phyloP scores from a whole-genome alignment of 2,888 invertebrate species.

The Xestia ashworthii region DNA sequence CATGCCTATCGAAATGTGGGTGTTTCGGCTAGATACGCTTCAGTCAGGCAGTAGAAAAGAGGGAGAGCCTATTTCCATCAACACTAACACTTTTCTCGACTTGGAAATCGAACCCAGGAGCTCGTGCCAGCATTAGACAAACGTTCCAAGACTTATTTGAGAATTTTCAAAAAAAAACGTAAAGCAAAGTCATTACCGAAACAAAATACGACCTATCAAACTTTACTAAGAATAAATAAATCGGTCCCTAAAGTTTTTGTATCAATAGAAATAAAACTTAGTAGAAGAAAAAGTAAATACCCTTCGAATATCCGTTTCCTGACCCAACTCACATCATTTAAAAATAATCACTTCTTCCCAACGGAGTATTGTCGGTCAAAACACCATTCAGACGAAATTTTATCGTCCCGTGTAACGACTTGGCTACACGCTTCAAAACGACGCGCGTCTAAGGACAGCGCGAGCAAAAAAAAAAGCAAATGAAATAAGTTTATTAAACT shows the following conservation, averaged over 20 bases:
- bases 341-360: constrained; percentile 18
- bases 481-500: background rate
- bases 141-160: background rate
- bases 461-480: background rate
- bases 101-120: background rate
- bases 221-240: background rate
- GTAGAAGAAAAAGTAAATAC: background rate
- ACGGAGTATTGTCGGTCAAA: constrained; percentile 41
- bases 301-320: background rate
- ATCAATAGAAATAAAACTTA: background rate
- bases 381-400: constrained; percentile 56
- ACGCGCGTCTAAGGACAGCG: background rate
- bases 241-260: background rate
- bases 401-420: constrained; percentile 41
- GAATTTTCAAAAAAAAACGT: background rate
- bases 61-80: background rate
- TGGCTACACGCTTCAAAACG: background rate
- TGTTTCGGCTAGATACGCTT: background rate
- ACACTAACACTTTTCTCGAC: background rate
- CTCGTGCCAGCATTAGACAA: background rate
- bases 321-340: background rate
- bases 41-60: background rate
- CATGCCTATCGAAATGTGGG: background rate
- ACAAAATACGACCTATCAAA: background rate
- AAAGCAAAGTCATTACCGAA: background rate